A percentile compares a stretch with the other conserved stretches of the same genome.
These are phyloP conservation scores for human DNA, from an alignment of 2,113 vertebrate genomes.

Conservation along the genomic window DNA sequence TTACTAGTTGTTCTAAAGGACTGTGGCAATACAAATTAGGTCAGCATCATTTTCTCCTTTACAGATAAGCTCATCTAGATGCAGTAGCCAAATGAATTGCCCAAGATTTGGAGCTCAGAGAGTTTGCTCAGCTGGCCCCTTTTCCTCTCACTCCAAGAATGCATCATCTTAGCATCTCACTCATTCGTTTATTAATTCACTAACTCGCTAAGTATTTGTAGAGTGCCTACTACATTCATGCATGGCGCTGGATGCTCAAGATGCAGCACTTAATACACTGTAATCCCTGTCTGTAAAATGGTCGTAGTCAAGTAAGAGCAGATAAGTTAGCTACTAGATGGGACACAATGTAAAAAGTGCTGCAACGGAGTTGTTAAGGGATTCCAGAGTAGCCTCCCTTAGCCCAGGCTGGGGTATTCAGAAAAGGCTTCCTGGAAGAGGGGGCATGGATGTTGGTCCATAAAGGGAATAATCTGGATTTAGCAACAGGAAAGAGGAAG, in stretches of 20 bases:
- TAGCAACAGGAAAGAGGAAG: too few species aligned
- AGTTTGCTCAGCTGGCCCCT: rapidly evolving
- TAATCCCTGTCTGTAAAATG: too few species aligned
- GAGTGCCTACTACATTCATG: rapidly evolving
- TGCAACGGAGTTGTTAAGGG: rapidly evolving
- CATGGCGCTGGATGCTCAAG: too few species aligned
- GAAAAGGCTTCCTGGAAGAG: neutral
- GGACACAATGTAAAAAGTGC: neutral
- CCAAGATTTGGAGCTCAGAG: neutral
- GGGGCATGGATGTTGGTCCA: rapidly evolving
- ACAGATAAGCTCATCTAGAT: neutral
- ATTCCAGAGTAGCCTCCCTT: neutral
- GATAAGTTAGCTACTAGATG: neutral
- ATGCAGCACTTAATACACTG: neutral
- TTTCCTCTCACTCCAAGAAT: neutral
- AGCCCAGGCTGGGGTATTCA: neutral
- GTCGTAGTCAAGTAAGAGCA: neutral
- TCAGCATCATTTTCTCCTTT: neutral
- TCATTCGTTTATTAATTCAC: neutral
- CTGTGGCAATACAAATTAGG: neutral
- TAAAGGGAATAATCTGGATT: neutral
- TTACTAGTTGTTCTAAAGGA: neutral
- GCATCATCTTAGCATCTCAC: neutral
- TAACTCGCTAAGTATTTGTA: rapidly evolving
- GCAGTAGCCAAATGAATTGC: neutral